Conservation (phyloP, 2,888 invertebrate genomes). For the Eucera pruinosa region DNA sequence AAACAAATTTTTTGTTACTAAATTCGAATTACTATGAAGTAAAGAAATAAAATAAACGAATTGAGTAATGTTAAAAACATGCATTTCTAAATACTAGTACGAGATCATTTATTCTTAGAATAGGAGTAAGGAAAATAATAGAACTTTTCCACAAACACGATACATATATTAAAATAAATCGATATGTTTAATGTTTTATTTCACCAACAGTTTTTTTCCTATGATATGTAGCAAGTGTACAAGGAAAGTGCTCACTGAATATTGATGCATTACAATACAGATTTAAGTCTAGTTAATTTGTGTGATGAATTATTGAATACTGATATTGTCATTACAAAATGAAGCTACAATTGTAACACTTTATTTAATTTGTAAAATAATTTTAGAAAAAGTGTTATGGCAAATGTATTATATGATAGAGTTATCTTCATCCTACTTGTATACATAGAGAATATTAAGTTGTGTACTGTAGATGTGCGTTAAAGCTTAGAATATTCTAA, state of each 20-base stretch:
- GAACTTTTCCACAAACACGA: conserved; percentile 43
- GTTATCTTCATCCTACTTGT: conserved; percentile 37
- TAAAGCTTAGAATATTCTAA: conserved; percentile 33
- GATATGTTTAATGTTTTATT: conserved; percentile 52
- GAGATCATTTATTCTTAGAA: no score
- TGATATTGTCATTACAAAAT: conserved; percentile 32
- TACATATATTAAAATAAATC: conserved; percentile 26
- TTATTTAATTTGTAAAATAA: conserved; percentile 39
- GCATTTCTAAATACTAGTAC: no score
- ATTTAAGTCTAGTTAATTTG: conserved; percentile 42
- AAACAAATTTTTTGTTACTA: not conserved
- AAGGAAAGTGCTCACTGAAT: conserved; percentile 34
- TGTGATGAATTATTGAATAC: conserved; percentile 29
- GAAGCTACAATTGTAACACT: conserved; percentile 14
- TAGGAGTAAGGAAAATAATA: conserved; percentile 12
- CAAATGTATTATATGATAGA: conserved; percentile 32
- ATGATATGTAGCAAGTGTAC: conserved; percentile 48
- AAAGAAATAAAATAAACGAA: no score
- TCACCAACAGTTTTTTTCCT: conserved; percentile 28
- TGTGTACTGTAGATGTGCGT: conserved; percentile 41
- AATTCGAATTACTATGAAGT: no score
- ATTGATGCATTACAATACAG: conserved; percentile 43
- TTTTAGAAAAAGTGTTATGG: conserved; percentile 10
- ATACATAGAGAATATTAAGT: conserved; percentile 29
- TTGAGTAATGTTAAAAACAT: no score